These are phyloP conservation scores for Nycticorax nycticorax DNA, from an alignment of 2,113 vertebrate genomes.

Conservation along the genomic window DNA sequence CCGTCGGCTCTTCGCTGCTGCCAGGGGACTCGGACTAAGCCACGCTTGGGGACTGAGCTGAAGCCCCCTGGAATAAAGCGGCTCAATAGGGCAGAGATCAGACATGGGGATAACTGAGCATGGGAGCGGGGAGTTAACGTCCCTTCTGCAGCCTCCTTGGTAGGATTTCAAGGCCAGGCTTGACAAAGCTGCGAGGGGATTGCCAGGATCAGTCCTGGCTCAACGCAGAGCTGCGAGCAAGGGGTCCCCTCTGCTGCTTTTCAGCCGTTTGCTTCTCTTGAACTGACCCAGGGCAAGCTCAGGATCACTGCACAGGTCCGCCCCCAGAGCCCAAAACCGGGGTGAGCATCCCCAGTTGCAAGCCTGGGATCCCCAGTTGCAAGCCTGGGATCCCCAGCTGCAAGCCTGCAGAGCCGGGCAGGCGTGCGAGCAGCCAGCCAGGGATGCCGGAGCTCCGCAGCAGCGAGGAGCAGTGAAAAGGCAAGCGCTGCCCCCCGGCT, in stretches of 20 bases:
- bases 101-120: neutral
- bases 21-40: rapidly evolving
- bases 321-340: neutral
- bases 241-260: neutral
- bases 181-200: rapidly evolving
- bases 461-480: neutral
- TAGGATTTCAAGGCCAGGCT: neutral
- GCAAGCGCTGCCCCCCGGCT: neutral
- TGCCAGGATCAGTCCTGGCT: neutral
- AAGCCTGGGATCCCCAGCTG: neutral
- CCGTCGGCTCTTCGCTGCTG: rapidly evolving
- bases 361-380: rapidly evolving
- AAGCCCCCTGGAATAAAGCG: neutral
- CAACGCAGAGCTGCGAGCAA: rapidly evolving
- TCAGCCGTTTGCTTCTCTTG: neutral
- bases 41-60: rapidly evolving
- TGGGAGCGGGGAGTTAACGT: neutral
- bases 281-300: neutral
- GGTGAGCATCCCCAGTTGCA: neutral
- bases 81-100: neutral
- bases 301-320: neutral
- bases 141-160: neutral
- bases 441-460: neutral
- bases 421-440: neutral
- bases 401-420: neutral